A percentile compares a stretch with the other conserved stretches of the same genome.
Evolutionary conservation across 1,140 invertebrate species (phyloP).

Genomic region (Drosophila bifasciata): DNA sequence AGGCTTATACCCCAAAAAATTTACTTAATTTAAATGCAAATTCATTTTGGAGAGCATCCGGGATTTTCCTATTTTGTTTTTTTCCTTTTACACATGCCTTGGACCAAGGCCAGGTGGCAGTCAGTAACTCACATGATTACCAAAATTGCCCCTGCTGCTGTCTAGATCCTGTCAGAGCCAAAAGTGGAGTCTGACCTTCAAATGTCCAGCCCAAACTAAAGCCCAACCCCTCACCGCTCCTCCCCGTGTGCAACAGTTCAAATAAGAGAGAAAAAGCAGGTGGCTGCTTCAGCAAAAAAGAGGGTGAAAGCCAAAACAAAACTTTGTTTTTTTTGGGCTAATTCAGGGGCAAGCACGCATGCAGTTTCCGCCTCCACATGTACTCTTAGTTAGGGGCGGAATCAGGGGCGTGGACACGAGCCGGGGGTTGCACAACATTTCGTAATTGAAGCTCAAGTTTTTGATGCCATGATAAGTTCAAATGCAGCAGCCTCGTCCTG

Average conservation of each 20-base stretch:
- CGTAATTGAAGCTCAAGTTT: constrained; percentile 52
- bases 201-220: constrained; percentile 31
- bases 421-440: constrained; percentile 45
- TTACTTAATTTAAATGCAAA: neutral
- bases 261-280: neutral
- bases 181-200: constrained; percentile 41
- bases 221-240: no score
- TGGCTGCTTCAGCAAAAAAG: constrained; percentile 2
- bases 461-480: constrained; percentile 67
- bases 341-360: constrained; percentile 54
- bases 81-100: constrained; percentile 15
- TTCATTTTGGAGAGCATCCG: constrained; percentile 7
- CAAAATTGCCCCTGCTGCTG: constrained; percentile 23
- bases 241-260: constrained; percentile 59
- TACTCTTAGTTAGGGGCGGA: neutral
- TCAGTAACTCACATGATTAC: constrained; percentile 25
- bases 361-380: constrained; percentile 21
- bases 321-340: constrained; percentile 47
- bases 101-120: constrained; percentile 25
- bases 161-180: constrained; percentile 31
- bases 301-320: constrained; percentile 25
- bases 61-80: no score
- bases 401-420: constrained; percentile 6
- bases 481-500: constrained; percentile 52
- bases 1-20: no score